Percentiles rank a stretch among this genome's conserved stretches.
Evolutionary conservation across 2,797 vertebrate species (phyloP).

Genomic region (Setipinna tenuifilis): DNA sequence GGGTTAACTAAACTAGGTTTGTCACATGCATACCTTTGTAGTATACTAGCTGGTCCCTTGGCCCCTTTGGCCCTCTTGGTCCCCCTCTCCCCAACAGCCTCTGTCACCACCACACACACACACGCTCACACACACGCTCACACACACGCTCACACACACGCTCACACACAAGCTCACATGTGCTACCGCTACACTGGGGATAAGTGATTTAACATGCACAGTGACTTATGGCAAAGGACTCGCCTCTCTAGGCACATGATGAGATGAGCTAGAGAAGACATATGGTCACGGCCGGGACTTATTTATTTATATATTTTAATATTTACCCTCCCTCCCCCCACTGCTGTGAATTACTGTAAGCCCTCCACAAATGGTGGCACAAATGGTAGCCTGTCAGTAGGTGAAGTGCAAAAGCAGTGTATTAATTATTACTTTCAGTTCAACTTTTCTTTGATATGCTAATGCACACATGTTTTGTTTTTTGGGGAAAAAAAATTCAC

Average conservation of each 20-base stretch:
- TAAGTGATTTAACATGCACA: constrained; percentile 2
- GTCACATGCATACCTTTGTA: too few species aligned
- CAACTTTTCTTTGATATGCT: not conserved
- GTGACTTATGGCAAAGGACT: constrained; percentile 12
- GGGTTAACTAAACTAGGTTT: too few species aligned
- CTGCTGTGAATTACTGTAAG: not conserved
- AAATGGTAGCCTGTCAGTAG: not conserved
- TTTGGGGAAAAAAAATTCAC: too few species aligned
- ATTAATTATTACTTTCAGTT: not conserved
- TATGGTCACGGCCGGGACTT: not conserved
- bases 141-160: not conserved
- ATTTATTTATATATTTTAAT: not conserved
- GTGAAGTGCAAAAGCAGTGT: not conserved
- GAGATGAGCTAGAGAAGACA: constrained; percentile 10
- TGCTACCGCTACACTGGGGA: not conserved
- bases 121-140: not conserved
- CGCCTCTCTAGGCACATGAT: not conserved
- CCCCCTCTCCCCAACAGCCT: not conserved
- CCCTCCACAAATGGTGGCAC: not conserved
- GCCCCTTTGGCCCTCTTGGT: too few species aligned
- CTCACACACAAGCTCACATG: constrained; percentile 50
- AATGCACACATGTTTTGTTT: too few species aligned
- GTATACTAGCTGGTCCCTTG: too few species aligned
- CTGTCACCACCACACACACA: not conserved
- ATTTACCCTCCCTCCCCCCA: not conserved